These are phyloP conservation scores for Ephialtes manifestator DNA, from an alignment of 2,888 invertebrate species.

Conservation along the genomic window DNA sequence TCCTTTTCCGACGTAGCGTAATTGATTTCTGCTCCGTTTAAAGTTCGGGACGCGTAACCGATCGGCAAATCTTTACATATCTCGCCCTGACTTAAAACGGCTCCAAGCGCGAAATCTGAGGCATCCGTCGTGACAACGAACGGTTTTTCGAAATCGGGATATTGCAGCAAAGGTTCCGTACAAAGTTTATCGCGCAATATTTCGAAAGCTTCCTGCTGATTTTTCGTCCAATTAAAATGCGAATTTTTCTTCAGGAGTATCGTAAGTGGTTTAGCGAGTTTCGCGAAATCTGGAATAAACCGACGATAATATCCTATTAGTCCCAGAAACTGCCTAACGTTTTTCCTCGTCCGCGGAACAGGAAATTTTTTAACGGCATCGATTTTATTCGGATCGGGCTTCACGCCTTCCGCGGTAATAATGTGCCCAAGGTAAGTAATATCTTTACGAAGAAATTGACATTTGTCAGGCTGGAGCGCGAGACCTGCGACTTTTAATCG, in stretches of 20 bases:
- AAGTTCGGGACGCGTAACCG: constrained; percentile 31
- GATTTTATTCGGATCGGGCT: too few species aligned
- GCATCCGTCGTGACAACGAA: constrained; percentile 73
- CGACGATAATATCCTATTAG: too few species aligned
- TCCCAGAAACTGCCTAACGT: too few species aligned
- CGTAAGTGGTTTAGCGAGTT: too few species aligned
- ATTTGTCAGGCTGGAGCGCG: constrained; percentile 15
- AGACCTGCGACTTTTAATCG: constrained; percentile 14
- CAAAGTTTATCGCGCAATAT: constrained; percentile 44
- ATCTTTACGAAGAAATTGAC: not conserved
- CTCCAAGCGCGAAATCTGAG: constrained; percentile 67
- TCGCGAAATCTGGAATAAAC: too few species aligned
- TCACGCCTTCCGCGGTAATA: too few species aligned
- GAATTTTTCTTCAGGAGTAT: not conserved
- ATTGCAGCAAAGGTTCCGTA: too few species aligned
- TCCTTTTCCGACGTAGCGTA: constrained; percentile 64
- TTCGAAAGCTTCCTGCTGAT: constrained; percentile 34
- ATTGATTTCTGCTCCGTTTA: constrained; percentile 70
- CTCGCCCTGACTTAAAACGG: constrained; percentile 67
- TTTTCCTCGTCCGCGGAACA: too few species aligned
- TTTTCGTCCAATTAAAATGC: too few species aligned
- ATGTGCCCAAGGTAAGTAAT: not conserved
- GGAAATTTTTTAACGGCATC: too few species aligned
- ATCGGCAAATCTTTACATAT: constrained; percentile 41
- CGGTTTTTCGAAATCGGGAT: constrained; percentile 4